Percentiles rank a stretch among this genome's conserved stretches.
Evolutionary conservation across 2,888 invertebrate genomes (phyloP).

Genomic region (Oxycera nigricornis): DNA sequence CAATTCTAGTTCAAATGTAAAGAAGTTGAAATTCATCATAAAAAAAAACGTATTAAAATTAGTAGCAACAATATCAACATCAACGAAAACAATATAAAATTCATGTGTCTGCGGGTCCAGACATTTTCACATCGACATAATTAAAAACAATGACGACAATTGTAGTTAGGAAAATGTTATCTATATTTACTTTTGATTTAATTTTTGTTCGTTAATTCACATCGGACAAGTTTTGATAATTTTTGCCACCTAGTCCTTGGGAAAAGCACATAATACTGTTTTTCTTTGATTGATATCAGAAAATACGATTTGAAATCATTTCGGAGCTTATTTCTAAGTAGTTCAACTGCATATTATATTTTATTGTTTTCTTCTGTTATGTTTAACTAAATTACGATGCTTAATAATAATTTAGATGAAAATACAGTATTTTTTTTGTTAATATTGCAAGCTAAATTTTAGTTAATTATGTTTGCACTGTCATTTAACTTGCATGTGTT

Average conservation of each 20-base stretch:
- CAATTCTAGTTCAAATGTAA: too few relatives aligned
- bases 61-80: too few relatives aligned
- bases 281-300: too few relatives aligned
- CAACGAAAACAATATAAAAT: too few relatives aligned
- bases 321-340: background rate
- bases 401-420: background rate
- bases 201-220: background rate
- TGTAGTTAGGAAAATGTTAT: background rate
- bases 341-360: background rate
- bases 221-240: background rate
- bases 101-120: too few relatives aligned
- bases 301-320: too few relatives aligned
- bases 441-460: background rate
- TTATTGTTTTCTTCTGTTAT: background rate
- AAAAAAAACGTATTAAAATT: too few relatives aligned
- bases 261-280: background rate
- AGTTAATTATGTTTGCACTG: background rate
- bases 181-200: background rate
- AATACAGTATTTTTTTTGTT: constrained; percentile 13
- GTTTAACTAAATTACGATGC: too few relatives aligned
- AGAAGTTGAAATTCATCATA: too few relatives aligned
- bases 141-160: too few relatives aligned
- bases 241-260: background rate
- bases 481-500: constrained; percentile 9
- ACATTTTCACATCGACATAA: too few relatives aligned